A percentile compares a stretch with the other conserved stretches of the same genome.
These are phyloP conservation scores for Chrysaora quinquecirrha DNA, from an alignment of 30 jellyfish, hydroid and myxozoan species.

Conservation along the genomic window DNA sequence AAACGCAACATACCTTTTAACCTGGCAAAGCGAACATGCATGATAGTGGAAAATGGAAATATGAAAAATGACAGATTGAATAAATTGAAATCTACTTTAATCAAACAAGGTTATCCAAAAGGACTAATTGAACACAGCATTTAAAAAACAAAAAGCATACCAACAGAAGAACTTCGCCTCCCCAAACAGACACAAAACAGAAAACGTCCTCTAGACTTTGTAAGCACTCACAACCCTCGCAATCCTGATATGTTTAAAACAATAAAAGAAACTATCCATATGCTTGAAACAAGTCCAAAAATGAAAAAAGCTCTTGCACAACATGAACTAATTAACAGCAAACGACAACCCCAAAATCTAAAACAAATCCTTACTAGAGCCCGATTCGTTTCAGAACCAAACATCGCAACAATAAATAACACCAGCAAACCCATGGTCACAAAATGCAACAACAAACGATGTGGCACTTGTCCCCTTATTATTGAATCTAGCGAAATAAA, in stretches of 20 bases:
- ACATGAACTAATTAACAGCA: background rate
- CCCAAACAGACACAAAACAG: background rate
- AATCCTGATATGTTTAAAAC: background rate
- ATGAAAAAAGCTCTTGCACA: background rate
- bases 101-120: background rate
- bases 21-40: too few species aligned
- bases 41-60: background rate
- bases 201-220: background rate
- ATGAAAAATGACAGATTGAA: background rate
- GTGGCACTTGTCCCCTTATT: background rate
- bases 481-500: background rate
- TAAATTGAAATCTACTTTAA: background rate
- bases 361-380: background rate
- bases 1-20: slow-evolving; percentile 32
- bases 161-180: background rate
- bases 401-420: background rate
- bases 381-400: background rate
- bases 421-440: background rate
- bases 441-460: background rate
- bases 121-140: background rate
- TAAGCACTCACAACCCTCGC: background rate
- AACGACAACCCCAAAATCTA: background rate
- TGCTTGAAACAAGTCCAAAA: slow-evolving; percentile 11
- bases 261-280: background rate
- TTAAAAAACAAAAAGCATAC: background rate